A percentile compares a stretch with the other conserved stretches of the same genome.
phyloP scores from a whole-genome alignment of 2,113 vertebrate species.

The Callopanchax toddi region DNA sequence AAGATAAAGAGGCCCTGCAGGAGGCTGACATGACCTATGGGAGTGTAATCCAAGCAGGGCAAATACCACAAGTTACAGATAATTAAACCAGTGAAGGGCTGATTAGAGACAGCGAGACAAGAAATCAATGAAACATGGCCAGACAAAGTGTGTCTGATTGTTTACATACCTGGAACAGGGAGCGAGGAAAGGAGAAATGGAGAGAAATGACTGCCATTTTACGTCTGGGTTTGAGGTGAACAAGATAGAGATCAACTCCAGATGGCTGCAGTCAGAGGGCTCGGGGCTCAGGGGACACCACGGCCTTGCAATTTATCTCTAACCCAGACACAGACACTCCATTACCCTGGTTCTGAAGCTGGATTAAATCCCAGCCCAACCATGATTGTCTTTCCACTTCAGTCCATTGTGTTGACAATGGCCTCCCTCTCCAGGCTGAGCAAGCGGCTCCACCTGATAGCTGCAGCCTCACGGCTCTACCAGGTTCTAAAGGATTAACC shows the following conservation, averaged over 20 bases:
- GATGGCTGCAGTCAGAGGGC: slow-evolving; percentile 72
- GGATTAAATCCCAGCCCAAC: slow-evolving; percentile 64
- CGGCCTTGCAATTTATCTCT: slow-evolving; percentile 56
- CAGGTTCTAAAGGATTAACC: slow-evolving; percentile 38
- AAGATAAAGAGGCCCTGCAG: slow-evolving; percentile 43
- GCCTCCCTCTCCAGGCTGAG: slow-evolving; percentile 22
- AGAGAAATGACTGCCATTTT: slow-evolving; percentile 64
- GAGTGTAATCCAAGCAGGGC: slow-evolving; percentile 51
- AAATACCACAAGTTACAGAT: slow-evolving; percentile 67
- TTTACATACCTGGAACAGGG: slow-evolving; percentile 68
- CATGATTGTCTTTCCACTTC: slow-evolving; percentile 66
- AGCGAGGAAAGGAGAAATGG: slow-evolving; percentile 19
- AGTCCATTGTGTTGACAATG: slow-evolving; percentile 57
- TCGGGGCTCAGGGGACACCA: slow-evolving; percentile 47
- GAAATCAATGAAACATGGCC: slow-evolving; percentile 71
- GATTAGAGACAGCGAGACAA: slow-evolving; percentile 70
- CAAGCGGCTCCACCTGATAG: slow-evolving; percentile 34
- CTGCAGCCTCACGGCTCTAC: slow-evolving; percentile 13
- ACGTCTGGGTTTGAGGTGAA: slow-evolving; percentile 63
- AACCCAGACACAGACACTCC: slow-evolving; percentile 62
- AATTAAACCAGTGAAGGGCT: slow-evolving; percentile 70
- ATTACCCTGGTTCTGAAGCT: slow-evolving; percentile 65
- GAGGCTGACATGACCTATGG: slow-evolving; percentile 43
- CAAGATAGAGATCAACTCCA: slow-evolving; percentile 68
- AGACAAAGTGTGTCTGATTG: slow-evolving; percentile 73